Percentiles rank a stretch among this genome's conserved stretches.
Conservation (phyloP, 2,113 vertebrate species). For the Leptocoma aspasia region DNA sequence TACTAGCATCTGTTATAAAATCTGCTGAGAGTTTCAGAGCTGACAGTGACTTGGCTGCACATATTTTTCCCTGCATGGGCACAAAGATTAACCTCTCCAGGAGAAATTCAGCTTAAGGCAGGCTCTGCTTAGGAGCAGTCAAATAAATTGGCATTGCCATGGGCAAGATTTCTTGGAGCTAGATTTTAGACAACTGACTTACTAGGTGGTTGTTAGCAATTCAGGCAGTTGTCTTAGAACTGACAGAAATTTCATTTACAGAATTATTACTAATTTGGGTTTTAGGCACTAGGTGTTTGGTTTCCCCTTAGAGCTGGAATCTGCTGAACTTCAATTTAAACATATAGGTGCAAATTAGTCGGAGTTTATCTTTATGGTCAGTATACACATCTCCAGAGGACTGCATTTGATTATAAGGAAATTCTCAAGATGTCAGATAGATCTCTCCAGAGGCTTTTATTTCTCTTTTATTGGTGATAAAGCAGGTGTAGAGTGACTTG, state of each 20-base stretch:
- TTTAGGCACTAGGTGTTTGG: neutral
- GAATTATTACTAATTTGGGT: neutral
- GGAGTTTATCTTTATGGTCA: neutral
- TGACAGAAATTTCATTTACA: neutral
- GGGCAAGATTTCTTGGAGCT: neutral
- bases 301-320: neutral
- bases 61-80: neutral
- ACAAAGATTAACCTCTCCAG: neutral
- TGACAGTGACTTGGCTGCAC: neutral
- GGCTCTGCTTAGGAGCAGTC: neutral
- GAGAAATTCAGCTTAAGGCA: neutral
- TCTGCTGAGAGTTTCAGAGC: neutral
- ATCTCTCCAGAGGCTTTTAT: neutral
- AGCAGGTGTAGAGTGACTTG: neutral
- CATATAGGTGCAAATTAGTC: neutral
- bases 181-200: neutral
- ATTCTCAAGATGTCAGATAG: neutral
- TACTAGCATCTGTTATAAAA: constrained; percentile 15
- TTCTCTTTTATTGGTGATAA: neutral
- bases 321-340: neutral
- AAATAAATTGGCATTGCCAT: neutral
- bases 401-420: neutral
- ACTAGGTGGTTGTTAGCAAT: neutral
- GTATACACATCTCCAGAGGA: neutral
- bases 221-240: neutral